Conservation (phyloP, 2,113 vertebrate species). For the Anser brachyrhynchus region DNA sequence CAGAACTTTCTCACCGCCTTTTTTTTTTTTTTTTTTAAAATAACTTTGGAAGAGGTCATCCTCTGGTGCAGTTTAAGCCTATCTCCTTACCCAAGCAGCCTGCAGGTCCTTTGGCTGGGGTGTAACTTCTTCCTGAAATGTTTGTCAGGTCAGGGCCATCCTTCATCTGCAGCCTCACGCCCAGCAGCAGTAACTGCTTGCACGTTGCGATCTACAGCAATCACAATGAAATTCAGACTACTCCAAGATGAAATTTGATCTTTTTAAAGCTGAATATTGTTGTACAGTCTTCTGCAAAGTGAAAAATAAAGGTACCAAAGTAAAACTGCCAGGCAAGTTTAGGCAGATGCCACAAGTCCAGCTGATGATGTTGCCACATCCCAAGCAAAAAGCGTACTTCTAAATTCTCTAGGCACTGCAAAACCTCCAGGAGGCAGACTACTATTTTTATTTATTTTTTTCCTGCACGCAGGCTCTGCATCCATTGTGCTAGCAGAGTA, state of each 20-base stretch:
- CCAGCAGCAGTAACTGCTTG: neutral
- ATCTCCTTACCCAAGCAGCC: neutral
- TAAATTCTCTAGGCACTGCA: too few species aligned
- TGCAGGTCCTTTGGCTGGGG: neutral
- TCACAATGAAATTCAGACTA: neutral
- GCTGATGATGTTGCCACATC: neutral
- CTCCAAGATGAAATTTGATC: neutral
- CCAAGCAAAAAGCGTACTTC: accelerated
- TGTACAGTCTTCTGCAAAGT: neutral
- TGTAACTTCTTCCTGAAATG: neutral
- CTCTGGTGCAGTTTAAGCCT: neutral
- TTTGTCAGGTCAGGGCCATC: neutral
- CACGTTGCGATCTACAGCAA: neutral
- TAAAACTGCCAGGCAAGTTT: neutral
- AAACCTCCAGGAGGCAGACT: neutral
- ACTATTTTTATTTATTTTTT: too few species aligned
- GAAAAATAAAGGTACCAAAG: neutral
- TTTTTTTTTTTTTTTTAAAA: too few species aligned
- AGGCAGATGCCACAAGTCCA: neutral
- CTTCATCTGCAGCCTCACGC: neutral
- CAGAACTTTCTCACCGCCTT: neutral
- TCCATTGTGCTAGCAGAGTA: neutral
- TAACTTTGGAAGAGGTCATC: neutral
- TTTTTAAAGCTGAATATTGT: too few species aligned
- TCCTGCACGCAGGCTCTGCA: neutral